Evolutionary conservation across 2,113 vertebrate species (phyloP).

Genomic region (Hypocryptadius cinnamomeus): DNA sequence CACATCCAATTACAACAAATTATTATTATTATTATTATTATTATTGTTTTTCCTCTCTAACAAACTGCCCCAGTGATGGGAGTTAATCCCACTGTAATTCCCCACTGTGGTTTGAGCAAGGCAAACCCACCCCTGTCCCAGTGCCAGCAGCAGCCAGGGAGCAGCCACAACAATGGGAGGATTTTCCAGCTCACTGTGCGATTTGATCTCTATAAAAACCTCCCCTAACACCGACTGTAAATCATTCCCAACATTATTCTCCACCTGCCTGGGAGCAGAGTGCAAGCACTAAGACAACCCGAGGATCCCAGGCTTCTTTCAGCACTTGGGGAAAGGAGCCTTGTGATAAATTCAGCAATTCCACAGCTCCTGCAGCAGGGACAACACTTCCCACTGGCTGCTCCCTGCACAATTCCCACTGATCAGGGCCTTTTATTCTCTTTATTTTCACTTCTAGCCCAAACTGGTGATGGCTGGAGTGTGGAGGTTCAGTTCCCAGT

Average conservation of each 20-base stretch:
- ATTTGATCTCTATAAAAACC: background rate
- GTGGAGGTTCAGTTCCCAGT: background rate
- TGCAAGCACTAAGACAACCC: background rate
- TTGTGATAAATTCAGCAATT: background rate
- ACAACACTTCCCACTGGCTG: background rate
- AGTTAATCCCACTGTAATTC: background rate
- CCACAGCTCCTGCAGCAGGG: background rate
- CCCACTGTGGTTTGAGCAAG: background rate
- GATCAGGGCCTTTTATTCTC: background rate
- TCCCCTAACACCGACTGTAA: background rate
- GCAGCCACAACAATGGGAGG: background rate
- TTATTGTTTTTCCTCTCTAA: background rate
- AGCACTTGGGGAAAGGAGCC: background rate
- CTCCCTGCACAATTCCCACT: background rate
- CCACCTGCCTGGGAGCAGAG: slow-evolving; percentile 2
- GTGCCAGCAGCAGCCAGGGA: background rate
- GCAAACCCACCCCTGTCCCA: background rate
- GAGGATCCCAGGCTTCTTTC: slow-evolving; percentile 9
- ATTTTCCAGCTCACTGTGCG: background rate
- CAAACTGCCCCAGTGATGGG: background rate
- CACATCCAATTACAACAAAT: background rate
- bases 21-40: too few species aligned
- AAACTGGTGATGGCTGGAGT: background rate
- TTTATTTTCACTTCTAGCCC: background rate
- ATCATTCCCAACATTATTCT: background rate